Evolutionary conservation across 2,797 vertebrate species (phyloP).

Genomic region (Gymnoscopelus braueri): DNA sequence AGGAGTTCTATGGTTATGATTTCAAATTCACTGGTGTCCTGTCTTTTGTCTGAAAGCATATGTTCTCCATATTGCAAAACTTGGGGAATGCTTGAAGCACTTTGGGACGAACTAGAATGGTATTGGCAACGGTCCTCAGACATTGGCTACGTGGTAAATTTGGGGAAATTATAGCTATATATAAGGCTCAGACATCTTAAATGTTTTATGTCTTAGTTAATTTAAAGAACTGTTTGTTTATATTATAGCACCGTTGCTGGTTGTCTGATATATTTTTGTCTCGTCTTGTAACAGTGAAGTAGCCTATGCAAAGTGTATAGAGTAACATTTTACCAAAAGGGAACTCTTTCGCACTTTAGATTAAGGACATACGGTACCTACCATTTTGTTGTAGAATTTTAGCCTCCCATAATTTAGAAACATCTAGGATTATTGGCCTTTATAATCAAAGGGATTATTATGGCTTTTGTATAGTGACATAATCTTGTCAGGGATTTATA

Average conservation of each 20-base stretch:
- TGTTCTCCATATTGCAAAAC: conserved; percentile 57
- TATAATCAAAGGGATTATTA: conserved; percentile 46
- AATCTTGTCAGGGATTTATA: conserved; percentile 68
- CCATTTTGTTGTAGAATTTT: conserved; percentile 3
- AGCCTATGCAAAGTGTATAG: not conserved
- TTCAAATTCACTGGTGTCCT: not conserved
- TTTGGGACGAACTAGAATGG: conserved; percentile 54
- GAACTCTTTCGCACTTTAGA: conserved; percentile 30
- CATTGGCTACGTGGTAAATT: conserved; percentile 35
- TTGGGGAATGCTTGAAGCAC: conserved; percentile 40
- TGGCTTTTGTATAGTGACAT: conserved; percentile 43
- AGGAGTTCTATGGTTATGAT: conserved; percentile 15
- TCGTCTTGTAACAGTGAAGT: conserved; percentile 28
- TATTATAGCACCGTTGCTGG: conserved; percentile 15
- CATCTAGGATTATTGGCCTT: conserved; percentile 42
- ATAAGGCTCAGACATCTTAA: conserved; percentile 15
- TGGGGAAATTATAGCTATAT: conserved; percentile 42
- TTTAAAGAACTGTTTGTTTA: conserved; percentile 55
- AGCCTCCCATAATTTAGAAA: conserved; percentile 25
- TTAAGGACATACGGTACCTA: conserved; percentile 4
- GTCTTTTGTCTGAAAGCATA: conserved; percentile 46
- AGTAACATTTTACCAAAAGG: conserved; percentile 1
- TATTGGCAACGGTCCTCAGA: conserved; percentile 50
- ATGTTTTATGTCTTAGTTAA: conserved; percentile 42
- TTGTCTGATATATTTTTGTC: conserved; percentile 15